These are phyloP conservation scores for Scomberomorus guttatus DNA, from an alignment of 2,797 vertebrate species.

Conservation along the genomic window DNA sequence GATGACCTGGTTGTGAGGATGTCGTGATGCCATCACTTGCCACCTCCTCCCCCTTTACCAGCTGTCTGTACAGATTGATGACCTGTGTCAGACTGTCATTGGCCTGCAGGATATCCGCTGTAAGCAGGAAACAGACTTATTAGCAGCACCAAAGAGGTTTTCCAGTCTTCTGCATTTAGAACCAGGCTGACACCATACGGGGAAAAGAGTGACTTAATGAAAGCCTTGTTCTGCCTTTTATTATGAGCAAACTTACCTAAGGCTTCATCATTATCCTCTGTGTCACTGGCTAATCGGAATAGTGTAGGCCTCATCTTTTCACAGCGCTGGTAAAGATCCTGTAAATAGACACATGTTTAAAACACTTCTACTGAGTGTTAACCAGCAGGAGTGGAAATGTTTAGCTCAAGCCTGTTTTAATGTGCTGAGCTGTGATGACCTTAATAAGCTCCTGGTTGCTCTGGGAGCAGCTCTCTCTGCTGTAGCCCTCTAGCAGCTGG, in stretches of 20 bases:
- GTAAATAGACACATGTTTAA: constrained; percentile 44
- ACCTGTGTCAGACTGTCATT: constrained; percentile 98
- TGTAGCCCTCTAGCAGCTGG: constrained; percentile 94
- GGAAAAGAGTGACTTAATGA: neutral
- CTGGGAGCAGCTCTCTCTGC: constrained; percentile 85
- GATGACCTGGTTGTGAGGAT: constrained; percentile 71
- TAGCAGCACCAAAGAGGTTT: constrained; percentile 3
- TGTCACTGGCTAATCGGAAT: constrained; percentile 97
- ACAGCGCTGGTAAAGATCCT: constrained; percentile 98
- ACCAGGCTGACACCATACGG: neutral
- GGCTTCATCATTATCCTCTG: constrained; percentile 97
- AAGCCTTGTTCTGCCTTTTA: neutral
- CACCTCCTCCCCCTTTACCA: constrained; percentile 93
- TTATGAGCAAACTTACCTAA: constrained; percentile 85
- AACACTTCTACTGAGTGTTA: neutral
- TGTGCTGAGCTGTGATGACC: constrained; percentile 78
- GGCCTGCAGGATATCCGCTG: constrained; percentile 97
- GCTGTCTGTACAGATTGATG: constrained; percentile 95
- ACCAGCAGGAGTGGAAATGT: neutral
- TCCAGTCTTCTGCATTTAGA: neutral
- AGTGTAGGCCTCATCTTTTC: constrained; percentile 98
- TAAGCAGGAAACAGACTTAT: constrained; percentile 23
- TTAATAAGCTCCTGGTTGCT: constrained; percentile 96
- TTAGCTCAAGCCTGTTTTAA: constrained; percentile 9
- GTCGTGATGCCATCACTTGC: constrained; percentile 84